phyloP scores from a whole-genome alignment of 30 jellyfish, hydroid and myxozoan species.

The Catostylus mosaicus region DNA sequence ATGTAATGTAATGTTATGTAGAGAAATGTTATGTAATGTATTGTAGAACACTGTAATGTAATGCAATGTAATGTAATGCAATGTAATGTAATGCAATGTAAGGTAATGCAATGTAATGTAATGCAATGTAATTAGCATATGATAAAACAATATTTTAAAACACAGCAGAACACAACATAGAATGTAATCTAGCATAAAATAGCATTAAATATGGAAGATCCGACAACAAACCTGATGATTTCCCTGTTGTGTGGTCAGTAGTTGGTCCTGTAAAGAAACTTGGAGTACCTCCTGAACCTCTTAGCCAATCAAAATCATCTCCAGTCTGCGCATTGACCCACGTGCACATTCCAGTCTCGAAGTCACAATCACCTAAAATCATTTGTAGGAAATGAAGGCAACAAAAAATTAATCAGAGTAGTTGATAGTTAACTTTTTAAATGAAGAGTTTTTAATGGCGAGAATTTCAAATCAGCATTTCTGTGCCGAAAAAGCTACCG shows the following conservation, averaged over 20 bases:
- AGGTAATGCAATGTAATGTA: too few relatives aligned
- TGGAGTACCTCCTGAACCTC: slow-evolving; percentile 90
- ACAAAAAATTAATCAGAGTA: background rate
- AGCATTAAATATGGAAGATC: background rate
- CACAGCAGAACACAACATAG: too few relatives aligned
- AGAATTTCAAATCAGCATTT: too few relatives aligned
- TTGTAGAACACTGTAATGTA: too few relatives aligned
- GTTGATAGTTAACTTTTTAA: background rate
- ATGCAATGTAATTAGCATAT: too few relatives aligned
- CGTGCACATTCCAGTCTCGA: slow-evolving; percentile 91
- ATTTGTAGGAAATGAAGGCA: background rate
- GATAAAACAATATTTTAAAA: too few relatives aligned
- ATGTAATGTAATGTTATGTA: too few relatives aligned
- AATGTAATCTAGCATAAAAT: background rate
- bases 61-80: too few relatives aligned
- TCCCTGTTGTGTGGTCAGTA: slow-evolving; percentile 92
- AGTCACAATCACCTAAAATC: slow-evolving; percentile 84
- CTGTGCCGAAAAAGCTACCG: too few relatives aligned
- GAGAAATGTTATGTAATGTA: too few relatives aligned
- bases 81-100: too few relatives aligned
- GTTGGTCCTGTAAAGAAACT: slow-evolving; percentile 87
- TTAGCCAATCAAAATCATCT: slow-evolving; percentile 95
- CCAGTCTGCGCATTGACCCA: slow-evolving; percentile 87
- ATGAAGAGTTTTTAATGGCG: too few relatives aligned
- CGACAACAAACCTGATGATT: slow-evolving; percentile 61